A percentile compares a stretch with the other conserved stretches of the same genome.
Conservation (phyloP, 2,797 vertebrate species). For the Pampus argenteus region DNA sequence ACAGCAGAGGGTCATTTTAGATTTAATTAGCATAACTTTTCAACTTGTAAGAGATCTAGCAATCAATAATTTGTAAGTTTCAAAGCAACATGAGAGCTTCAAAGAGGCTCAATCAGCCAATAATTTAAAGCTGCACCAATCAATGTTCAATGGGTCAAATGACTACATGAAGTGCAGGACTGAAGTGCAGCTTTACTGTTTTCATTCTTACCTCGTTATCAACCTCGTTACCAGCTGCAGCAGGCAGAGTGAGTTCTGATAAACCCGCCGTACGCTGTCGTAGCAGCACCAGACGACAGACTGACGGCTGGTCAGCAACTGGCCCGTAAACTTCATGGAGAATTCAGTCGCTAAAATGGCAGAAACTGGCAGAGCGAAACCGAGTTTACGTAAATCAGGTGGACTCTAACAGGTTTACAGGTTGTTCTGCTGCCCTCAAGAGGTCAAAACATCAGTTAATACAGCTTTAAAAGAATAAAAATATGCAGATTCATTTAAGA, state of each 20-base stretch:
- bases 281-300: neutral
- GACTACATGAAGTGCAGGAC: neutral
- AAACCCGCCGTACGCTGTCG: too few species aligned
- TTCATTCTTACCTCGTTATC: neutral
- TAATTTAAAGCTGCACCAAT: constrained; percentile 18
- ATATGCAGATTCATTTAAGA: neutral
- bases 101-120: neutral
- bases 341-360: neutral
- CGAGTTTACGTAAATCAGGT: neutral
- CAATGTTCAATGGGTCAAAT: neutral
- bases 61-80: constrained; percentile 11
- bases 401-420: neutral
- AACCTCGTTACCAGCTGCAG: neutral
- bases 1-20: constrained; percentile 2
- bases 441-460: neutral
- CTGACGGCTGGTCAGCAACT: neutral
- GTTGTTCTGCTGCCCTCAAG: neutral
- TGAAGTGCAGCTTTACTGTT: too few species aligned
- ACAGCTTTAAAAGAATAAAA: neutral
- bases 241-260: neutral
- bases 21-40: constrained; percentile 7
- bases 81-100: constrained; percentile 1
- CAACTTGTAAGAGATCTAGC: neutral
- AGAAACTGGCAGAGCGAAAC: neutral
- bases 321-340: neutral